A percentile compares a stretch with the other conserved stretches of the same genome.
Evolutionary conservation across 1,140 invertebrate genomes (phyloP).

Genomic region (Bombus consobrinus): DNA sequence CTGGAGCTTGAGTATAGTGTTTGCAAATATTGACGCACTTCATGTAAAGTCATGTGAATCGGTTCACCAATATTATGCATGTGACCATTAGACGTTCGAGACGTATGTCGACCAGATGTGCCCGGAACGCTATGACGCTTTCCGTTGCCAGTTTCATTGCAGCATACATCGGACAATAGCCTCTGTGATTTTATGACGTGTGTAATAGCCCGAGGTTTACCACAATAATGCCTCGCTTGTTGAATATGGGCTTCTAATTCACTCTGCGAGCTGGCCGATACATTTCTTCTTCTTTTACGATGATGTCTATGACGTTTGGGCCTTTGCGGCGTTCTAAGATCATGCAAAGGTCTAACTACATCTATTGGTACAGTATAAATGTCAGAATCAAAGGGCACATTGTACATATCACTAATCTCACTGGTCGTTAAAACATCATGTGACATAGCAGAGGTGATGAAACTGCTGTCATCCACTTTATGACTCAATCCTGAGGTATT

Average conservation of each 20-base stretch:
- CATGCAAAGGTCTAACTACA: slow-evolving; percentile 85
- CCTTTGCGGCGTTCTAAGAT: slow-evolving; percentile 80
- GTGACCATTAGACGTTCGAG: slow-evolving; percentile 75
- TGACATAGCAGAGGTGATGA: slow-evolving; percentile 93
- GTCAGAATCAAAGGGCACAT: slow-evolving; percentile 92
- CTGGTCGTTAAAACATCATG: slow-evolving; percentile 89
- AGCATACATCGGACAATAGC: slow-evolving; percentile 83
- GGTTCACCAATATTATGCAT: slow-evolving; percentile 85
- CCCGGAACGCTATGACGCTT: slow-evolving; percentile 85
- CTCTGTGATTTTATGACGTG: slow-evolving; percentile 81
- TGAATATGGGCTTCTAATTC: slow-evolving; percentile 79
- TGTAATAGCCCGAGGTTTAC: slow-evolving; percentile 78
- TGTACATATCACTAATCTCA: slow-evolving; percentile 92
- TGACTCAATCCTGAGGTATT: slow-evolving; percentile 87
- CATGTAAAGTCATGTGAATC: slow-evolving; percentile 92
- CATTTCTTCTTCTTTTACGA: slow-evolving; percentile 85
- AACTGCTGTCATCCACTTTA: slow-evolving; percentile 91
- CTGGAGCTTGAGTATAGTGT: slow-evolving; percentile 89
- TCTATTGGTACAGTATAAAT: slow-evolving; percentile 93
- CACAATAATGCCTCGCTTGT: slow-evolving; percentile 80
- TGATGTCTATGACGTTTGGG: slow-evolving; percentile 85
- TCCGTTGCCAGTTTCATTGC: slow-evolving; percentile 81
- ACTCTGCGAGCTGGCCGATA: slow-evolving; percentile 82
- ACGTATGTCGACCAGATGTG: slow-evolving; percentile 77
- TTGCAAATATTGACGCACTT: slow-evolving; percentile 91